Conservation (phyloP, 2,113 vertebrate species). For the Aramus guarauna region DNA sequence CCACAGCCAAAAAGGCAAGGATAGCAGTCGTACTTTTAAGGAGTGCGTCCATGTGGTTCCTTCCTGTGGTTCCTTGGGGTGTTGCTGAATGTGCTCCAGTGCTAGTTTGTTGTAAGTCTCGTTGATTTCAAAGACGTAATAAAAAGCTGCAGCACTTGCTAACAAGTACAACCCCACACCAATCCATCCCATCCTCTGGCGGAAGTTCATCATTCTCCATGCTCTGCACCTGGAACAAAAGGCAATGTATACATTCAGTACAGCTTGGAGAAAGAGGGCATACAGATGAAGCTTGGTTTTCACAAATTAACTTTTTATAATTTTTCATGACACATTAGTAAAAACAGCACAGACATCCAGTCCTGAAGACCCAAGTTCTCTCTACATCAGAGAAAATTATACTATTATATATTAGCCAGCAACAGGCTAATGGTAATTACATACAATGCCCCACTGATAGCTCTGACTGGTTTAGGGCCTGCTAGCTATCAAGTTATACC, state of each 20-base stretch:
- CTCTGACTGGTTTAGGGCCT: not conserved
- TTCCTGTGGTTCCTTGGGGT: slow-evolving; percentile 70
- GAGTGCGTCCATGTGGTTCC: slow-evolving; percentile 76
- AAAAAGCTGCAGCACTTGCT: slow-evolving; percentile 83
- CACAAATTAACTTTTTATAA: accelerated
- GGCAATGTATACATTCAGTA: not conserved
- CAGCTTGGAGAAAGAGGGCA: not conserved
- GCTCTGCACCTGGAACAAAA: slow-evolving; percentile 78
- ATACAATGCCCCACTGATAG: accelerated
- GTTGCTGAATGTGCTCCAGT: slow-evolving; percentile 85
- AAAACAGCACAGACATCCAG: not conserved
- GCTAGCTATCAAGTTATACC: not conserved
- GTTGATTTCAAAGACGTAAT: slow-evolving; percentile 94
- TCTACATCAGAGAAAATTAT: not conserved
- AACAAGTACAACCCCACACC: slow-evolving; percentile 89
- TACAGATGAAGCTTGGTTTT: not conserved
- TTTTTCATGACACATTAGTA: not conserved
- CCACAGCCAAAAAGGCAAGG: slow-evolving; percentile 93
- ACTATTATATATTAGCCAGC: not conserved
- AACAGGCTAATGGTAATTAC: not conserved
- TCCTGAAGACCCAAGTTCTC: not conserved
- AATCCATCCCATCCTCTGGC: slow-evolving; percentile 97
- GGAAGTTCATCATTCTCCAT: slow-evolving; percentile 99
- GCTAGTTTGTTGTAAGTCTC: slow-evolving; percentile 88
- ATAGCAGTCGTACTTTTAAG: slow-evolving; percentile 81